Percentiles rank a stretch among this genome's conserved stretches.
Conservation (phyloP, 2,888 invertebrate species). For the Epinotia brunnichana region DNA sequence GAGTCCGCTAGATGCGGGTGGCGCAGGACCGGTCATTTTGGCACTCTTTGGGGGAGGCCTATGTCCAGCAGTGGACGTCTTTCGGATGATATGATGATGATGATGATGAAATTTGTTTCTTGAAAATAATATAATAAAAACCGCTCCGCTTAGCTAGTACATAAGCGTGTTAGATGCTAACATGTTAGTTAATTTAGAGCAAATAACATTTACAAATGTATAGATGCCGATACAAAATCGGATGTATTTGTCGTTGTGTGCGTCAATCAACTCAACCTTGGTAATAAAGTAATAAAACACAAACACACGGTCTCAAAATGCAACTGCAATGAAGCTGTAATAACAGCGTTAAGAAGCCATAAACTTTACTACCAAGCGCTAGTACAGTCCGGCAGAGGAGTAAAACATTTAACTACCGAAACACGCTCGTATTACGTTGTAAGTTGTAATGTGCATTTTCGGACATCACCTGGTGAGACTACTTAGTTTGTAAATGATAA, state of each 20-base stretch:
- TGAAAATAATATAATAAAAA: too few species aligned
- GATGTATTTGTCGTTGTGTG: neutral
- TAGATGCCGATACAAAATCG: neutral
- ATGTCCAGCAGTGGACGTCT: too few species aligned
- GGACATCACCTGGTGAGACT: neutral
- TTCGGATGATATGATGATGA: too few species aligned
- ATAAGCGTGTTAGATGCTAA: neutral
- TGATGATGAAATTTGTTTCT: too few species aligned
- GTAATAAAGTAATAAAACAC: neutral
- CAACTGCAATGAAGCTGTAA: neutral
- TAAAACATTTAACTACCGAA: conserved; percentile 20
- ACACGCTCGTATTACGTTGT: conserved; percentile 14
- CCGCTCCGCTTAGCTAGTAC: too few species aligned
- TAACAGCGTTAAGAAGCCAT: conserved; percentile 11
- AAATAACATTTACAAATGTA: neutral
- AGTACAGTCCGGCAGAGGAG: conserved; percentile 9
- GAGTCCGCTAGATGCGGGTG: too few species aligned
- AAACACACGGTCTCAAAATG: neutral
- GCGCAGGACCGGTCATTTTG: too few species aligned
- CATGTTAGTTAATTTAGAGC: neutral
- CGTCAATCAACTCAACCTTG: neutral
- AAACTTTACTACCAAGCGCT: conserved; percentile 22
- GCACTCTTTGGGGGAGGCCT: too few species aligned
- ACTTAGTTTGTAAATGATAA: neutral
- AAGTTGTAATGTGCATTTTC: neutral